Conservation (phyloP, 2,888 invertebrate genomes). For the Melieria crassipennis region DNA sequence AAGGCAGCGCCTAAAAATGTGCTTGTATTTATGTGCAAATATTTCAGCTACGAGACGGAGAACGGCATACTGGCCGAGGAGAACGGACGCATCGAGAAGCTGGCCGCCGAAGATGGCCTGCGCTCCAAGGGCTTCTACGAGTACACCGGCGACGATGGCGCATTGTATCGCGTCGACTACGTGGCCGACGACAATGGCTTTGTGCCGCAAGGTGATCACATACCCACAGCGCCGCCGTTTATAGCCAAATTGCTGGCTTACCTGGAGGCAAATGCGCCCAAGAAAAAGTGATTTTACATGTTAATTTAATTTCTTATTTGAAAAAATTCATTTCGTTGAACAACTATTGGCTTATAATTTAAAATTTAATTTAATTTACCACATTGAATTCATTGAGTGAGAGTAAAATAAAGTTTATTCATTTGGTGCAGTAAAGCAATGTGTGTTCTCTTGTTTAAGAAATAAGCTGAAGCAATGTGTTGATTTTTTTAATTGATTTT, state of each 20-base stretch:
- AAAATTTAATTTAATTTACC: no score
- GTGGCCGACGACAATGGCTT: conserved; percentile 71
- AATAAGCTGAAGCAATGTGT: no score
- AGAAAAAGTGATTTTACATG: not conserved
- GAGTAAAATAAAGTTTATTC: no score
- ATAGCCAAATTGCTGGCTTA: conserved; percentile 73
- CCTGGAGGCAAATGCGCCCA: conserved; percentile 66
- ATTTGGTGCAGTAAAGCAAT: no score
- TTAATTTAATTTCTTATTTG: no score
- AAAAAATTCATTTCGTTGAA: no score
- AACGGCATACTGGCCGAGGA: conserved; percentile 70
- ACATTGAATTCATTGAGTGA: no score
- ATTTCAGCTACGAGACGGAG: conserved; percentile 68
- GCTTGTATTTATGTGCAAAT: not conserved
- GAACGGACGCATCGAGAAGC: conserved; percentile 69
- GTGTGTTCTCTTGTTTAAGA: no score
- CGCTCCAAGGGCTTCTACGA: conserved; percentile 74
- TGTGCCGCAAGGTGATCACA: conserved; percentile 62
- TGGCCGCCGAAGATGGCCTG: conserved; percentile 69
- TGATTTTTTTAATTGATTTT: no score
- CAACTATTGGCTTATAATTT: no score
- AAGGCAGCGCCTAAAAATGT: not conserved
- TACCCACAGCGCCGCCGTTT: conserved; percentile 70
- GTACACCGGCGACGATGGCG: conserved; percentile 73
- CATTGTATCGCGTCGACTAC: conserved; percentile 68